Evolutionary conservation across 2,888 invertebrate genomes (phyloP).

Genomic region (Ceriagrion tenellum): DNA sequence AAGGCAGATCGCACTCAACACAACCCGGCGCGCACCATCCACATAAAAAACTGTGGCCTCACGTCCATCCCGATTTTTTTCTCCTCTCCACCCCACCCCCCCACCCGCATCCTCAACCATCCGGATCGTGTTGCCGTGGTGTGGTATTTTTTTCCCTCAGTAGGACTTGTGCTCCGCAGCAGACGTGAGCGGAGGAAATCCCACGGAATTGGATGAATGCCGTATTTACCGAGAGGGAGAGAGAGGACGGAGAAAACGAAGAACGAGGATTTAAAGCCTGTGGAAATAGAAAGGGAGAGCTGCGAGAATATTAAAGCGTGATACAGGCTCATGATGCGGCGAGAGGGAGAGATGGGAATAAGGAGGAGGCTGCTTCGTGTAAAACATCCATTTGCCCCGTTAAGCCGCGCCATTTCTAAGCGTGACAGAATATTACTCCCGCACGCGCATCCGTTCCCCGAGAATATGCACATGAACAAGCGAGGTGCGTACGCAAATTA

Average conservation of each 20-base stretch:
- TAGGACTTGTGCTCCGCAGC: background rate
- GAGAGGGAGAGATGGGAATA: background rate
- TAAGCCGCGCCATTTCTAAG: background rate
- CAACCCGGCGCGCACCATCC: background rate
- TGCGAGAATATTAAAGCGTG: background rate
- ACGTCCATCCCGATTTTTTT: background rate
- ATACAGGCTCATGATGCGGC: background rate
- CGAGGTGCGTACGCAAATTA: too few relatives aligned
- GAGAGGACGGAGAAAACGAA: background rate
- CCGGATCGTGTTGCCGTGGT: too few relatives aligned
- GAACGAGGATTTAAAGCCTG: background rate
- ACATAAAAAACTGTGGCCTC: background rate
- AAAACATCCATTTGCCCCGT: background rate
- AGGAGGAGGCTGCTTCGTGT: background rate
- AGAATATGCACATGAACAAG: too few relatives aligned
- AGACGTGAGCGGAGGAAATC: background rate
- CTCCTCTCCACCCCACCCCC: background rate
- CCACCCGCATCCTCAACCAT: background rate
- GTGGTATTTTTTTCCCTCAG: too few relatives aligned
- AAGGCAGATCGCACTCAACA: background rate
- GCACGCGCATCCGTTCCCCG: too few relatives aligned
- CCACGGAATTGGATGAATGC: slow-evolving; percentile 1
- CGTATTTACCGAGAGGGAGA: background rate
- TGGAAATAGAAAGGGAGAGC: background rate
- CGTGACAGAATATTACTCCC: background rate